A percentile compares a stretch with the other conserved stretches of the same genome.
Evolutionary conservation across 2,888 invertebrate genomes (phyloP).

Genomic region (Alitta virens): DNA sequence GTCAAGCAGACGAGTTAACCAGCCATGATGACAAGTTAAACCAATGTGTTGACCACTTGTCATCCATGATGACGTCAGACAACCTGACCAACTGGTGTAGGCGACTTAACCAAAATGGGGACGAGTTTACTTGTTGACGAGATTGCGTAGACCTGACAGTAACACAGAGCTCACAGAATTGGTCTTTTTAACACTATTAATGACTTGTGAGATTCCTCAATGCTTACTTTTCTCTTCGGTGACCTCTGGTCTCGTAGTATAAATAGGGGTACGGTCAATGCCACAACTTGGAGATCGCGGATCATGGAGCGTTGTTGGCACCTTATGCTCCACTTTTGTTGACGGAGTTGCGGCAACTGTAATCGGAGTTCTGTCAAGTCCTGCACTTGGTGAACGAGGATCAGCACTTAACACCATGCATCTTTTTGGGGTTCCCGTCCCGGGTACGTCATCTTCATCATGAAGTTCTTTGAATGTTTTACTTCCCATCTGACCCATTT

Average conservation of each 20-base stretch:
- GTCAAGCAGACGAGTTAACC: too few species aligned
- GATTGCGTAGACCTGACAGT: too few species aligned
- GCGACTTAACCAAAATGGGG: too few species aligned
- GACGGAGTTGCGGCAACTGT: neutral
- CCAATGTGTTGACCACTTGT: too few species aligned
- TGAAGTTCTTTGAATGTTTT: neutral
- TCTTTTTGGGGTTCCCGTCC: constrained; percentile 22
- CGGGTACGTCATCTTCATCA: constrained; percentile 30
- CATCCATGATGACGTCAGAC: too few species aligned
- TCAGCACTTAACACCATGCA: neutral
- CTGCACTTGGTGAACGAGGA: constrained; percentile 5
- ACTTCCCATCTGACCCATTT: constrained; percentile 2
- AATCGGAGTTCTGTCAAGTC: constrained; percentile 11
- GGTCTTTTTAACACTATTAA: too few species aligned
- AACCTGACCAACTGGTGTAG: too few species aligned
- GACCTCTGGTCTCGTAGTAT: neutral
- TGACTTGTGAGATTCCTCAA: too few species aligned
- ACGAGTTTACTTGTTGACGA: too few species aligned
- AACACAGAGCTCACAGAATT: too few species aligned
- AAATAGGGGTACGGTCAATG: constrained; percentile 20
- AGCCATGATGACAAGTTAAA: too few species aligned
- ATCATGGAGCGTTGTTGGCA: constrained; percentile 7
- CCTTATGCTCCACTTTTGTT: too few species aligned
- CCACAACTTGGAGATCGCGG: constrained; percentile 23
- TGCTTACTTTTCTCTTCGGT: neutral